Percentiles rank a stretch among this genome's conserved stretches.
phyloP scores from a whole-genome alignment of 2,113 vertebrate species.

The Esox niger region DNA sequence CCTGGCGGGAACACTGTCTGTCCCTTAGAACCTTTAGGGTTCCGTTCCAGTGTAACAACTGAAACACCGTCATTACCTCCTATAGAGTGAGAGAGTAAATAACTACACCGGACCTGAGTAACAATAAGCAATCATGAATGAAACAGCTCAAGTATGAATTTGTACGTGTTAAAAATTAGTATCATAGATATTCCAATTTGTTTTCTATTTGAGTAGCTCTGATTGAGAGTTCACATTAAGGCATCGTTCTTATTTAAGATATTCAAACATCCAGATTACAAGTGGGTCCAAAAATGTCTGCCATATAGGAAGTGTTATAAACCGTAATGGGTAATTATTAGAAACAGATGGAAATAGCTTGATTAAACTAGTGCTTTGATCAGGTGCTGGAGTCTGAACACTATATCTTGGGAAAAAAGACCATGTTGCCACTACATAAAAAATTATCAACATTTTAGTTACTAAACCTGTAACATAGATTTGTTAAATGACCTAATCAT shows the following conservation, averaged over 20 bases:
- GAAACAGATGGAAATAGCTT: no score
- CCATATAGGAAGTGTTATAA: no score
- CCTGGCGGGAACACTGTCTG: conserved; percentile 81
- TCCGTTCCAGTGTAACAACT: conserved; percentile 86
- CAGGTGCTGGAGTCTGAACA: no score
- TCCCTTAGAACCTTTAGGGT: conserved; percentile 81
- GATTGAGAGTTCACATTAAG: background rate
- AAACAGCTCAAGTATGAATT: conserved; percentile 18
- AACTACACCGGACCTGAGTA: background rate
- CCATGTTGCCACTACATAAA: background rate
- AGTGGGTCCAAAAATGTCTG: no score
- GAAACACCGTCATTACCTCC: conserved; percentile 88
- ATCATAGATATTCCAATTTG: conserved; percentile 11
- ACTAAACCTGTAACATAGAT: background rate
- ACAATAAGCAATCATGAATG: conserved; percentile 6
- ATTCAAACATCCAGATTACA: no score
- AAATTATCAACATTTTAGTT: background rate
- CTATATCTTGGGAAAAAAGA: background rate
- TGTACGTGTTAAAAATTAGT: conserved; percentile 13
- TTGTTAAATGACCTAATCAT: no score
- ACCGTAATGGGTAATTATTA: no score
- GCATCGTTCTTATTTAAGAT: no score
- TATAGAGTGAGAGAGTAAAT: conserved; percentile 38
- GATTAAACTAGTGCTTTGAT: no score
- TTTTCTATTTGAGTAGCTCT: conserved; percentile 6